These are phyloP conservation scores for Euglossa dilemma DNA, from an alignment of 1,140 invertebrate genomes.

Conservation along the genomic window DNA sequence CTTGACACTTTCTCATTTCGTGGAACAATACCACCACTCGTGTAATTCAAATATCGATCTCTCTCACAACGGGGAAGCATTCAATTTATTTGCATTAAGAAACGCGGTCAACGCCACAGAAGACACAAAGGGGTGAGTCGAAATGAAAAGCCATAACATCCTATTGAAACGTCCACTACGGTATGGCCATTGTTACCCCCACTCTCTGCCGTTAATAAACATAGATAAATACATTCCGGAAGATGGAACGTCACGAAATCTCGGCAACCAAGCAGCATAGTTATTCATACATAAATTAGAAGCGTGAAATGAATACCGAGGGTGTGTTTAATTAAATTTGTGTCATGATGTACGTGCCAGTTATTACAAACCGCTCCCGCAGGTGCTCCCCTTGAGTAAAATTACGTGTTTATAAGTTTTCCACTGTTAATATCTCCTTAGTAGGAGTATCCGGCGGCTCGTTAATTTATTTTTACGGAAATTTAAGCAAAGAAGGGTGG, in stretches of 20 bases:
- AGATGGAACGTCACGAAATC: constrained; percentile 68
- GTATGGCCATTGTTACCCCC: constrained; percentile 34
- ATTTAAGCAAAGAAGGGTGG: not conserved
- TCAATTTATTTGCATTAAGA: not conserved
- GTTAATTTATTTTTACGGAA: constrained; percentile 36
- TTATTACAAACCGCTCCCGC: constrained; percentile 77
- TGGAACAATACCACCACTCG: not conserved
- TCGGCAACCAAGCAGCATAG: constrained; percentile 71
- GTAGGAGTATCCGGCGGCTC: not conserved
- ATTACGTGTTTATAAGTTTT: constrained; percentile 74
- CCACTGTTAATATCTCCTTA: constrained; percentile 29
- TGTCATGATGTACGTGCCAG: constrained; percentile 79
- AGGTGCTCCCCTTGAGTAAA: constrained; percentile 57
- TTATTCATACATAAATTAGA: constrained; percentile 81
- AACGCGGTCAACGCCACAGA: not conserved
- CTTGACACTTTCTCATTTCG: not conserved
- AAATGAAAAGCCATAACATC: constrained; percentile 36
- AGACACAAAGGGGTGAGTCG: not conserved
- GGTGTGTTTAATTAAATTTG: constrained; percentile 81
- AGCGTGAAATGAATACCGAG: constrained; percentile 78
- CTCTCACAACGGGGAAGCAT: not conserved
- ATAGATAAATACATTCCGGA: constrained; percentile 59
- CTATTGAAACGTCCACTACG: constrained; percentile 13
- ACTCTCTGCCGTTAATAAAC: constrained; percentile 46
- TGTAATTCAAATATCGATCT: not conserved